Percentiles rank a stretch among this genome's conserved stretches.
Conservation (phyloP, 2,888 invertebrate species). For the Corbicula japonica region DNA sequence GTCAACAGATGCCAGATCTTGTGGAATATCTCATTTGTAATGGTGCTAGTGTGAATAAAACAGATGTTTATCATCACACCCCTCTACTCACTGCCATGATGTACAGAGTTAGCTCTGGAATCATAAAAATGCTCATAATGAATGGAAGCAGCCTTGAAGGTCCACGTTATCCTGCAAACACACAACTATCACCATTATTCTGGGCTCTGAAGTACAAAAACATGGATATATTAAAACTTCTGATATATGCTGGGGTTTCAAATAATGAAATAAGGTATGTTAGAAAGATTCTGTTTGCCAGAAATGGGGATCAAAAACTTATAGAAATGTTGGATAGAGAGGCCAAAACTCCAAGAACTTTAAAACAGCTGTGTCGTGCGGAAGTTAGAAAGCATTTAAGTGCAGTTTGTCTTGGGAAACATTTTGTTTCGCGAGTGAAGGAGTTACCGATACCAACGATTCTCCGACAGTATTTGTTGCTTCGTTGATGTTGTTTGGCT, state of each 20-base stretch:
- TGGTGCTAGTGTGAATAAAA: constrained; percentile 83
- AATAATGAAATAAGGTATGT: constrained; percentile 78
- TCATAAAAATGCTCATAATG: constrained; percentile 78
- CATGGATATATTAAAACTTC: constrained; percentile 77
- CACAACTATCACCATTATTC: constrained; percentile 79
- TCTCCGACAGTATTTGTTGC: constrained; percentile 76
- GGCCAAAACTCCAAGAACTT: constrained; percentile 72
- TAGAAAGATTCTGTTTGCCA: constrained; percentile 71
- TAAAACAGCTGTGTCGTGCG: constrained; percentile 77
- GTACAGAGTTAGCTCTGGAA: constrained; percentile 81
- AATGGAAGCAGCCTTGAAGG: constrained; percentile 80
- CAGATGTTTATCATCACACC: constrained; percentile 83
- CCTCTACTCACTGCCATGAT: constrained; percentile 81
- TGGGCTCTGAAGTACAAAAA: constrained; percentile 81
- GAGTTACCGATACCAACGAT: constrained; percentile 76
- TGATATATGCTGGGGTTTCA: constrained; percentile 77
- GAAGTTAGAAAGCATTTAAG: constrained; percentile 73
- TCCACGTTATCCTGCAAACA: constrained; percentile 71
- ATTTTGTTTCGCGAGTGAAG: constrained; percentile 74
- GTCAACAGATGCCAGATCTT: constrained; percentile 80
- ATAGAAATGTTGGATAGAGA: constrained; percentile 74
- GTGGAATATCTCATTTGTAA: constrained; percentile 80
- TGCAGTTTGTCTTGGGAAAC: constrained; percentile 74
- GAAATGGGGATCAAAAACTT: constrained; percentile 71
- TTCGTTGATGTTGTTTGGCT: constrained; percentile 36